A percentile compares a stretch with the other conserved stretches of the same genome.
Conservation (phyloP, 1,140 invertebrate species). For the Cydia splendana region DNA sequence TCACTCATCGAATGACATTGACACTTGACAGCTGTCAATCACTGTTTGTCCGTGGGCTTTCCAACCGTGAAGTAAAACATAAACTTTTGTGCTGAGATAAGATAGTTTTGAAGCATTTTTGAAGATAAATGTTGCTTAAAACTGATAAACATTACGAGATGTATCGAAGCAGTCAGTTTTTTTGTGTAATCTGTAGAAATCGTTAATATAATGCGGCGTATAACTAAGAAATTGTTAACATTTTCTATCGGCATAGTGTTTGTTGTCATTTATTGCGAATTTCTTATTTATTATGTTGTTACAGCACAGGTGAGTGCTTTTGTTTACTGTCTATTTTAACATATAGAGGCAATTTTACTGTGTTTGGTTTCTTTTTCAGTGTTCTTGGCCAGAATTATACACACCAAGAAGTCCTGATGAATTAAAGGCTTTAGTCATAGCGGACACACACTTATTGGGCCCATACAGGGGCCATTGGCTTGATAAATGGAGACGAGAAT, state of each 20-base stretch:
- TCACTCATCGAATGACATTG: no score
- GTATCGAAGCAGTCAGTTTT: background rate
- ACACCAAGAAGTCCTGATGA: conserved; percentile 35
- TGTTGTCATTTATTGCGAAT: conserved; percentile 64
- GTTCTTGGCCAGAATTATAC: conserved; percentile 57
- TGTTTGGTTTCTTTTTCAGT: conserved; percentile 48
- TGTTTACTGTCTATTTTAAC: background rate
- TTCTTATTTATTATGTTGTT: conserved; percentile 64
- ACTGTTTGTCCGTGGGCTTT: no score
- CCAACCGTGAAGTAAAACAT: no score
- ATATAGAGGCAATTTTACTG: background rate
- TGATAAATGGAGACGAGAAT: conserved; percentile 97
- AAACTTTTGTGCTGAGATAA: background rate
- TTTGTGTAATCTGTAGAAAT: background rate
- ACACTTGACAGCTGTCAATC: no score
- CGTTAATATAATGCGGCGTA: conserved; percentile 45
- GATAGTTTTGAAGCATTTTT: conserved; percentile 12
- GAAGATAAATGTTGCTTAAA: background rate
- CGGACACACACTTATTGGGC: conserved; percentile 97
- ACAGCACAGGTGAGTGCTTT: conserved; percentile 54
- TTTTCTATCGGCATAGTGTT: conserved; percentile 54
- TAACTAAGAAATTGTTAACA: conserved; percentile 56
- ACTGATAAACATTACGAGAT: background rate
- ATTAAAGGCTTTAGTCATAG: conserved; percentile 90
- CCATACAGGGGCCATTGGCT: conserved; percentile 95